Percentiles rank a stretch among this genome's conserved stretches.
These are phyloP conservation scores for Hirudo medicinalis DNA, from an alignment of 1,140 invertebrate species.

Conservation along the genomic window DNA sequence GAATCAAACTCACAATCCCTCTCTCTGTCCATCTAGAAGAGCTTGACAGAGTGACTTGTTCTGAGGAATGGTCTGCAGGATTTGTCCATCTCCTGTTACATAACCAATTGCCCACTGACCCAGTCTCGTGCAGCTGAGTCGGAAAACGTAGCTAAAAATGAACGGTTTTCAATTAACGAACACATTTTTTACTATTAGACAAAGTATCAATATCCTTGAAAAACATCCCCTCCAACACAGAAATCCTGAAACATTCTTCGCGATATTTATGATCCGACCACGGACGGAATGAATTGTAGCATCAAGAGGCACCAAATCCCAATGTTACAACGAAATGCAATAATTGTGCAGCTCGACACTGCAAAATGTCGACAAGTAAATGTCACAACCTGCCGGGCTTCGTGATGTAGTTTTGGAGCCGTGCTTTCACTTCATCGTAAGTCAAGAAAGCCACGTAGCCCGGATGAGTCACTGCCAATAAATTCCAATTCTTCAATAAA, in stretches of 20 bases:
- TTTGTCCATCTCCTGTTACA: slow-evolving; percentile 94
- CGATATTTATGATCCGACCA: too few species aligned
- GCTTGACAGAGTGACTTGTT: slow-evolving; percentile 98
- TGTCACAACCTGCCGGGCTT: slow-evolving; percentile 60
- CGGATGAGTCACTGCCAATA: slow-evolving; percentile 93
- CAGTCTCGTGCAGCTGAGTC: slow-evolving; percentile 88
- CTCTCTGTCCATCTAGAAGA: slow-evolving; percentile 85
- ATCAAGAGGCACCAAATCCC: too few species aligned
- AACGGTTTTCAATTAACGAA: too few species aligned
- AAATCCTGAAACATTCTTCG: too few species aligned
- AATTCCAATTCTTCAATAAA: slow-evolving; percentile 92
- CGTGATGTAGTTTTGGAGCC: slow-evolving; percentile 86
- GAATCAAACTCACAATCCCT: slow-evolving; percentile 69
- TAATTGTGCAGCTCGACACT: too few species aligned
- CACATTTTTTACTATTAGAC: too few species aligned
- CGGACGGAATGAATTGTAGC: too few species aligned
- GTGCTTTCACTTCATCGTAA: slow-evolving; percentile 97
- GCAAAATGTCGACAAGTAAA: too few species aligned
- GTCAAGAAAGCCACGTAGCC: slow-evolving; percentile 95
- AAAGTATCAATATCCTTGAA: too few species aligned
- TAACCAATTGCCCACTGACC: slow-evolving; percentile 99
- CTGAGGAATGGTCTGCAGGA: slow-evolving; percentile 97
- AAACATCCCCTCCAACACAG: too few species aligned
- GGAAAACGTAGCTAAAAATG: slow-evolving; percentile 57
- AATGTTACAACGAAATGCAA: too few species aligned